Base-by-base conservation (phyloP, 2,888 invertebrate species). In the Bruchidius siliquastri region DNA sequence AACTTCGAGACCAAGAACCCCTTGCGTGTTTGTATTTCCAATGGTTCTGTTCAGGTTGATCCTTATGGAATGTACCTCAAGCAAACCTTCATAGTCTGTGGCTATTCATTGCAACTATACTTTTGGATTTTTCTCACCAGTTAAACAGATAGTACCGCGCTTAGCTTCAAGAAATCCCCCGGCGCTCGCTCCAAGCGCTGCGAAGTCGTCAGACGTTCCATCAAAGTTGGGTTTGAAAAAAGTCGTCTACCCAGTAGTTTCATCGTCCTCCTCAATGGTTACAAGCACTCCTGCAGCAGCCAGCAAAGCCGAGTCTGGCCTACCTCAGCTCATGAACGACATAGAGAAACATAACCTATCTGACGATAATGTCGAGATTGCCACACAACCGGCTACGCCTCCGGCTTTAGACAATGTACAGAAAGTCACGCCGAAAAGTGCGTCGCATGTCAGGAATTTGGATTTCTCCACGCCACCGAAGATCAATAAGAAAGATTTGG, bases 381-480 rank as follows among this genome's bases (percentile, higher is more conserved):
- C 10, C 70, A 22, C 22, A 72, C 18, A 0, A 30, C 22, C 26
- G 1, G 18, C 22, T 1, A 32, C 26, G 2, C 72, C 77, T 13
- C 75, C 76, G 6, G 21, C 71, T 32, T 30, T 71, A 26, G 76
- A 75, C 6, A 70, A 70, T 22, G 18, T 70, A 8, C 68, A 75
- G 69, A 79, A 73, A 72, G 21, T 70, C 4, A 77, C 81, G n/a
- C 78, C 79, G 20, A 79, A 77, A 76, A 80, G 80, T 71, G 78
- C 79, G 66, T 83, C 83, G 8, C 83, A 84, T 72, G 78, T 84
- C 67, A 78, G 84, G 21, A 82, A 82, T 69, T 76, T 84, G 22
- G 79, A 84, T 74, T 84, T 84, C 77, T 80, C 83, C 0, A 80
- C 81, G 0, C 83, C 83, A 6, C 77, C 79, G 21, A 82, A 80